Evolutionary conservation across 2,888 invertebrate genomes (phyloP).

Genomic region (Odontocerum albicorne): DNA sequence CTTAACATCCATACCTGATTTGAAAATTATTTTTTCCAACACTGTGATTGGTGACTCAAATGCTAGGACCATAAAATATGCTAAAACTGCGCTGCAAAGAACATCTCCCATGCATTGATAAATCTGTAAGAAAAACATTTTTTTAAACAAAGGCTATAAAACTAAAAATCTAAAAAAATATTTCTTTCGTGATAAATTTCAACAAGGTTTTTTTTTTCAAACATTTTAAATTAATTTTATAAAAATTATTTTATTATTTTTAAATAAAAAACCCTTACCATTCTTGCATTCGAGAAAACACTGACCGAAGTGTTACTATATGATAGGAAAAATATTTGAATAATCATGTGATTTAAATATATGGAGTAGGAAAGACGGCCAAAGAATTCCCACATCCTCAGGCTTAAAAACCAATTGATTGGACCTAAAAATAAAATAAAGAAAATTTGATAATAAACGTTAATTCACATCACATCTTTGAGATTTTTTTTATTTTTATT

Average conservation of each 20-base stretch:
- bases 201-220: too few relatives aligned
- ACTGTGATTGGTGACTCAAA: slow-evolving; percentile 16
- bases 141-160: too few relatives aligned
- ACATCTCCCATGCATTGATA: slow-evolving; percentile 12
- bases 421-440: slow-evolving; percentile 46
- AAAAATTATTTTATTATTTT: background rate
- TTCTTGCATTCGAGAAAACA: background rate
- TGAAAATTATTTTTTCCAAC: slow-evolving; percentile 16
- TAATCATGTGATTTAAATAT: slow-evolving; percentile 54
- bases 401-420: slow-evolving; percentile 56
- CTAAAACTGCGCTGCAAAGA: background rate
- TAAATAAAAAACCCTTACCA: slow-evolving; percentile 10
- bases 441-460: too few relatives aligned
- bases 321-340: slow-evolving; percentile 37
- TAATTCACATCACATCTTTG: too few relatives aligned
- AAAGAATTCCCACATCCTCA: slow-evolving; percentile 54
- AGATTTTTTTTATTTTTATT: too few relatives aligned
- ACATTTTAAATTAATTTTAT: background rate
- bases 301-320: background rate
- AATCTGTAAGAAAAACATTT: slow-evolving; percentile 8
- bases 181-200: too few relatives aligned
- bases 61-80: slow-evolving; percentile 5
- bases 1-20: slow-evolving; percentile 9
- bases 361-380: slow-evolving; percentile 58
- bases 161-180: too few relatives aligned